Evolutionary conservation across 2,888 invertebrate species (phyloP).

Genomic region (Melanchra persicariae): DNA sequence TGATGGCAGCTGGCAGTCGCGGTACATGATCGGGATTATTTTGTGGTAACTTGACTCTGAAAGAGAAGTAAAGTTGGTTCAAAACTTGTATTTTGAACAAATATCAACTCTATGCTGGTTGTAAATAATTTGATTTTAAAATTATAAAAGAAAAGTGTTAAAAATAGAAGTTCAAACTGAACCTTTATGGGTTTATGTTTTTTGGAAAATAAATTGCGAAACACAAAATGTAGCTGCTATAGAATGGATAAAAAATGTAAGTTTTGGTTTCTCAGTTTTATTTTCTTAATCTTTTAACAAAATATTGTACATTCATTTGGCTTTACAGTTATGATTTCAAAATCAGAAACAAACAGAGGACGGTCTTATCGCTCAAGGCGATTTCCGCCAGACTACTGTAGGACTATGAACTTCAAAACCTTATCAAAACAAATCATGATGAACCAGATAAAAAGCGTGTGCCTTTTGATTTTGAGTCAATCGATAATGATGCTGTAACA

Average conservation of each 20-base stretch:
- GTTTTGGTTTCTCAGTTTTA: too few species aligned
- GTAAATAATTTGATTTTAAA: not conserved
- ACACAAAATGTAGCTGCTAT: too few species aligned
- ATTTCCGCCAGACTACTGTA: not conserved
- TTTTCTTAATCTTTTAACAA: not conserved
- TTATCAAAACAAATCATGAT: not conserved
- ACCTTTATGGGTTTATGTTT: too few species aligned
- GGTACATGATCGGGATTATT: slow-evolving; percentile 93
- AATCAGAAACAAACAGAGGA: not conserved
- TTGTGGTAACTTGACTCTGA: slow-evolving; percentile 85
- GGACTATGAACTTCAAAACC: not conserved
- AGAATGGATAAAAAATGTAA: too few species aligned
- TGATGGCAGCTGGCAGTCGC: slow-evolving; percentile 91
- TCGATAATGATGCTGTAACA: not conserved
- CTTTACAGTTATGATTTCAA: too few species aligned
- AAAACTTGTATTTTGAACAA: not conserved
- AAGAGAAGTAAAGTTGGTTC: not conserved
- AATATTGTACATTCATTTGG: too few species aligned
- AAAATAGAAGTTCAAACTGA: too few species aligned
- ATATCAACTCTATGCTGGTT: not conserved
- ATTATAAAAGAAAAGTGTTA: too few species aligned
- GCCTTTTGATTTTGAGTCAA: too few species aligned
- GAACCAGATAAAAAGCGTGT: too few species aligned
- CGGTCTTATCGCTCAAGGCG: not conserved
- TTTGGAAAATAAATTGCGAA: too few species aligned